Conservation (phyloP, 2,888 invertebrate species). For the Drosophila subquinaria region DNA sequence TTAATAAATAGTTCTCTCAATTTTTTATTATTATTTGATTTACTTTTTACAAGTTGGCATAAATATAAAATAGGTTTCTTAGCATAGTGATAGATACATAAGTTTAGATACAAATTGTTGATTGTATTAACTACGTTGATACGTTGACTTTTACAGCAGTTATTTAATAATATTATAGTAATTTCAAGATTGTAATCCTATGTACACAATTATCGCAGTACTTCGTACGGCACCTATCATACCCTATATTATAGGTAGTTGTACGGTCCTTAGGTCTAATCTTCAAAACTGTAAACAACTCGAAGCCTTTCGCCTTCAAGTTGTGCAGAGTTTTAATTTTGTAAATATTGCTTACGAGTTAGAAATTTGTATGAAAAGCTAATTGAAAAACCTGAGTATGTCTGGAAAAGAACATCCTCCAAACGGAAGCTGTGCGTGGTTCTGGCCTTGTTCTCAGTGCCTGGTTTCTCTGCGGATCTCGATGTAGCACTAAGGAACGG, state of each 20-base stretch:
- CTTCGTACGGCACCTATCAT: conserved; percentile 77
- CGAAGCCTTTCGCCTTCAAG: conserved; percentile 50
- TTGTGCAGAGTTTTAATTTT: conserved; percentile 56
- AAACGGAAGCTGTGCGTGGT: conserved; percentile 10
- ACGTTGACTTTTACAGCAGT: conserved; percentile 64
- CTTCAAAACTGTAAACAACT: conserved; percentile 58
- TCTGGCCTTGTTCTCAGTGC: conserved; percentile 5
- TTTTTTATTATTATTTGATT: conserved; percentile 50
- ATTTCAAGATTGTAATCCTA: conserved; percentile 43
- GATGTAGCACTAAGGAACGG: conserved; percentile 30
- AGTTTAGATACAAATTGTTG: conserved; percentile 43
- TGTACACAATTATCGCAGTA: conserved; percentile 67
- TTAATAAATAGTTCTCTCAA: conserved; percentile 66
- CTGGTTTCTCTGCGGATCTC: conserved; percentile 18
- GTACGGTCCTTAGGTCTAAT: conserved; percentile 36
- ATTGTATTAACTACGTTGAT: conserved; percentile 64
- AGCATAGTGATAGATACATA: conserved; percentile 33
- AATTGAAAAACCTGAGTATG: conserved; percentile 73
- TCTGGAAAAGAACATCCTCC: conserved; percentile 41
- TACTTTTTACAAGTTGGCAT: conserved; percentile 46
- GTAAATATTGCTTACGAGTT: conserved; percentile 66
- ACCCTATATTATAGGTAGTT: conserved; percentile 44
- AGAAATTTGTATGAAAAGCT: conserved; percentile 46
- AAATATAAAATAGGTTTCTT: conserved; percentile 65
- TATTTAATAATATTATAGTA: conserved; percentile 22